Conservation (phyloP, 2,888 invertebrate genomes). For the Empis livida region DNA sequence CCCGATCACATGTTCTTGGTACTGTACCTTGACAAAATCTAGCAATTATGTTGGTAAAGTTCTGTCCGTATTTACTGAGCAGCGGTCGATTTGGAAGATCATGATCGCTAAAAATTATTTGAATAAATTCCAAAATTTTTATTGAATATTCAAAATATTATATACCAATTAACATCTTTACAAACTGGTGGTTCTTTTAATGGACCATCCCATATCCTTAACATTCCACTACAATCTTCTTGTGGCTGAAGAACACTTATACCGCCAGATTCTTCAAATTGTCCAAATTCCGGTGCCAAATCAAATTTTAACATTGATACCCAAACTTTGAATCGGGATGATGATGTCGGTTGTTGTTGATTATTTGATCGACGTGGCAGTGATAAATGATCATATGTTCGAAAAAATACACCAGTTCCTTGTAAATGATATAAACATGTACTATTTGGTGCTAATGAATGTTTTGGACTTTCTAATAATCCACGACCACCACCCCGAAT, state of each 20-base stretch:
- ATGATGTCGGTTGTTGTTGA: conserved; percentile 38
- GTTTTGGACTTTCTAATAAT: conserved; percentile 69
- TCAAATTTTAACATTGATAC: conserved; percentile 77
- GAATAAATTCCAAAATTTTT: no score
- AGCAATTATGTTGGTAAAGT: conserved; percentile 60
- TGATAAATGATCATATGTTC: conserved; percentile 39
- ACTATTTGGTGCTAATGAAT: conserved; percentile 76
- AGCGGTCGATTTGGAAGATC: conserved; percentile 25
- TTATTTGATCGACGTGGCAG: conserved; percentile 39
- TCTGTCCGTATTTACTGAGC: conserved; percentile 46
- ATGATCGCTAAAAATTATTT: conserved; percentile 26
- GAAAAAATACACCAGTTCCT: conserved; percentile 45
- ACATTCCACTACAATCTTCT: conserved; percentile 68
- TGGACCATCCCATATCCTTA: conserved; percentile 80
- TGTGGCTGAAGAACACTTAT: conserved; percentile 41
- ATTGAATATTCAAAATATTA: not conserved
- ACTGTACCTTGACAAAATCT: conserved; percentile 71
- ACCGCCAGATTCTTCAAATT: conserved; percentile 31
- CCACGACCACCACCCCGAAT: conserved; percentile 67
- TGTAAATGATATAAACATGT: conserved; percentile 79
- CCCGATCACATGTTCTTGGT: conserved; percentile 72
- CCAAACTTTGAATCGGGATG: conserved; percentile 68
- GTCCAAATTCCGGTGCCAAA: conserved; percentile 50
- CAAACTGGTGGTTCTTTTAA: conserved; percentile 61
- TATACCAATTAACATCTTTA: conserved; percentile 67